Evolutionary conservation across 2,888 invertebrate genomes (phyloP).

Genomic region (Protonemura montana): DNA sequence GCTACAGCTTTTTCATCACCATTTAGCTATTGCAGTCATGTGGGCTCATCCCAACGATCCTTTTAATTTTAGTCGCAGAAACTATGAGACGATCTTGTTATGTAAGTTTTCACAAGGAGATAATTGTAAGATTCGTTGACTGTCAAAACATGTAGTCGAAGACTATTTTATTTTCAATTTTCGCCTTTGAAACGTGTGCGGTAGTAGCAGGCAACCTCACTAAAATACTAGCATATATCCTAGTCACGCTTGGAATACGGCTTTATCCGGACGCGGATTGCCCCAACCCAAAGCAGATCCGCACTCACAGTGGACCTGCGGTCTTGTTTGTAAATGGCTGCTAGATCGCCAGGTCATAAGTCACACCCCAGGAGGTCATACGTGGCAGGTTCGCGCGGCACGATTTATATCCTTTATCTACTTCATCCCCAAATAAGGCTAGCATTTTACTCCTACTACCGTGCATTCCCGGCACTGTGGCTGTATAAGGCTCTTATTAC

Average conservation of each 20-base stretch:
- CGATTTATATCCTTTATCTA: slow-evolving; percentile 29
- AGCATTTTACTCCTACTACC: not conserved
- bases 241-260: not conserved
- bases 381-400: slow-evolving; percentile 16
- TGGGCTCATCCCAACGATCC: too few relatives aligned
- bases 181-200: too few relatives aligned
- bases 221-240: too few relatives aligned
- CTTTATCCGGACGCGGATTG: not conserved
- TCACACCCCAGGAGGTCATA: slow-evolving; percentile 26
- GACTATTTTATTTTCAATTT: too few relatives aligned
- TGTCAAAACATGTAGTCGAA: too few relatives aligned
- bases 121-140: too few relatives aligned
- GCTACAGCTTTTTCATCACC: too few relatives aligned
- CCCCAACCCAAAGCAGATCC: not conserved
- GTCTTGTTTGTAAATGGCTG: slow-evolving; percentile 22
- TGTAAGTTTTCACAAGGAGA: too few relatives aligned
- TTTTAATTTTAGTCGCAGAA: too few relatives aligned
- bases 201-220: too few relatives aligned
- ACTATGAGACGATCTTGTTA: too few relatives aligned
- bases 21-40: too few relatives aligned
- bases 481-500: not conserved
- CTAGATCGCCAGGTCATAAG: slow-evolving; percentile 17
- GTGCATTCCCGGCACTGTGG: not conserved
- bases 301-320: slow-evolving; percentile 16
- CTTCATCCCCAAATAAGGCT: slow-evolving; percentile 29